Evolutionary conservation across 2,113 vertebrate species (phyloP).

Genomic region (Ameiurus melas): DNA sequence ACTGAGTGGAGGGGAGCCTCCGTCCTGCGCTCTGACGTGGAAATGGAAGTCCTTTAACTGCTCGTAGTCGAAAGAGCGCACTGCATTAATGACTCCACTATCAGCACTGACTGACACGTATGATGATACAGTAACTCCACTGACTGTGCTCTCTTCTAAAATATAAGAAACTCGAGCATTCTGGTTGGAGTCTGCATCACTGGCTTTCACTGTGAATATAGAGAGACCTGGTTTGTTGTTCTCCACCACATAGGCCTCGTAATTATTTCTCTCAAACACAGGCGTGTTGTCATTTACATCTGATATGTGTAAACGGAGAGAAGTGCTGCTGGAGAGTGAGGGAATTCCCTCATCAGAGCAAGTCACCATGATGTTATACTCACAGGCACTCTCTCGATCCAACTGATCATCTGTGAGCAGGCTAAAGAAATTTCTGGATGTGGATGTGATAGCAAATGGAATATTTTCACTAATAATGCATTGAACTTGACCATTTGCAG

Average conservation of each 20-base stretch:
- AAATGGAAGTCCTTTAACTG: conserved; percentile 73
- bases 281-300: conserved; percentile 75
- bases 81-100: conserved; percentile 77
- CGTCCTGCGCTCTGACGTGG: conserved; percentile 48
- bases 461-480: conserved; percentile 47
- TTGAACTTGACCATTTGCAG: conserved; percentile 56
- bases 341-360: conserved; percentile 54
- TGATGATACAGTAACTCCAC: conserved; percentile 69
- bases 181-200: conserved; percentile 69
- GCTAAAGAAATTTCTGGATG: conserved; percentile 57
- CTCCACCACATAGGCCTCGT: conserved; percentile 67
- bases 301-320: conserved; percentile 69
- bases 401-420: conserved; percentile 51
- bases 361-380: conserved; percentile 51
- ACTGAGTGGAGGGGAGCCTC: conserved; percentile 59
- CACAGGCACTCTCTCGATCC: conserved; percentile 52
- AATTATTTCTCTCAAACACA: conserved; percentile 69
- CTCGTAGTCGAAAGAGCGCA: conserved; percentile 79
- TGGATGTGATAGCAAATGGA: conserved; percentile 59
- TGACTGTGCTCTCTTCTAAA: conserved; percentile 68
- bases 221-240: conserved; percentile 71
- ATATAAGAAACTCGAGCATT: conserved; percentile 81
- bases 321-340: conserved; percentile 66
- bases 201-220: conserved; percentile 67
- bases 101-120: conserved; percentile 81